These are phyloP conservation scores for Tragelaphus oryx DNA, from an alignment of 2,797 vertebrate genomes.

Conservation along the genomic window DNA sequence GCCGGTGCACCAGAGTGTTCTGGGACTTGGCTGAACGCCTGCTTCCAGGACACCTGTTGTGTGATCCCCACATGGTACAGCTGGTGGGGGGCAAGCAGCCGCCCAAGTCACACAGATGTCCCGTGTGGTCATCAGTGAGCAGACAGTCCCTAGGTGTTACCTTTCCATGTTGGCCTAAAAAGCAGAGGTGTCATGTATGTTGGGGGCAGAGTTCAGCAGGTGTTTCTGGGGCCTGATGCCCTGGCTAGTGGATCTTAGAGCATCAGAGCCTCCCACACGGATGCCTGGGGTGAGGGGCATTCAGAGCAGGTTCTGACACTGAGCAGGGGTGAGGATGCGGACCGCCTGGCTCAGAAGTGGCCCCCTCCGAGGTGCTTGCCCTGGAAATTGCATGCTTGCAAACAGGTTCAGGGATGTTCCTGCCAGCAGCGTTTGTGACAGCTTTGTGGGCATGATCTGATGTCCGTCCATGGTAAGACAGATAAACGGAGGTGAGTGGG, in stretches of 20 bases:
- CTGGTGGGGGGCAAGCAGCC: background rate
- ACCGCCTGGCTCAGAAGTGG: background rate
- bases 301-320: background rate
- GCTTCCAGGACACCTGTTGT: background rate
- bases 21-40: background rate
- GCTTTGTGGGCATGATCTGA: background rate
- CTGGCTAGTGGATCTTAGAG: background rate
- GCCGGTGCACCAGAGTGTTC: background rate
- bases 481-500: fast-evolving
- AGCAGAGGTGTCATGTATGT: background rate
- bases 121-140: background rate
- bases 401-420: background rate
- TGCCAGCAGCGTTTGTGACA: fast-evolving
- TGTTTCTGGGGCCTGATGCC: background rate
- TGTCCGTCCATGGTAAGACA: fast-evolving
- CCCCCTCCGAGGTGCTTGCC: too few relatives aligned
- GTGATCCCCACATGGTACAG: background rate
- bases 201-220: background rate
- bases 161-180: background rate
- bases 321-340: fast-evolving
- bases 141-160: background rate
- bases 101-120: background rate
- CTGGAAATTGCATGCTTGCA: background rate
- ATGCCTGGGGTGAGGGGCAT: background rate
- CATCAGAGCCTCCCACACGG: background rate